Evolutionary conservation across 92 coral and sea anemone genomes (phyloP), one percentile per base, ranked within the genome.

Genomic region (Phenganax marumi): DNA sequence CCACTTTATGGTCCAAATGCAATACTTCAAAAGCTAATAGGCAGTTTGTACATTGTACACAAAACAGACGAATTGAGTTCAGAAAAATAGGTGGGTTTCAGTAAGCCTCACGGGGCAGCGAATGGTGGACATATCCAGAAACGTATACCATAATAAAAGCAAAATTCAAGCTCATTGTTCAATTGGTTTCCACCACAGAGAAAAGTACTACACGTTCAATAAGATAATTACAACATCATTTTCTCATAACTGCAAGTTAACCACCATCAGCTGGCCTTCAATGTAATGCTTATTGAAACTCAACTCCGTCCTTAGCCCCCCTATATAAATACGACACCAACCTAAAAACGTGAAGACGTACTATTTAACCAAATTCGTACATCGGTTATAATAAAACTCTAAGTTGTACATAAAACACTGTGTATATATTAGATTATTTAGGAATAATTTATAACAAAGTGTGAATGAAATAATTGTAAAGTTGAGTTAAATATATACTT

Each of bases 361-460:
- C n/a, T 58, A 58, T 58, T 58, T 58, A 58, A 58, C 65, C 23
- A 58, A 58, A 58, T 58, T 12, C n/a, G 6, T 7, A 58, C 65
- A 58, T 58, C 65, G 21, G 57, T 55, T 55, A 55, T 55, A 21
- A 33, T 14, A 64, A 64, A 24, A 46, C 26, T 18, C 65, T 12
- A 11, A 10, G 13, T 64, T 64, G 70, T 64, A 64, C 19, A 64
- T 64, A 64, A 64, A 64, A 64, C 26, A 46, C 7, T 64, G 26
- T 64, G 26, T 21, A 64, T 64, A 64, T 64, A 24, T 64, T 64
- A 64, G 70, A 64, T 21, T 64, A 64, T 64, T 64, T 21, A 64
- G 70, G 26, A 17, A 64, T 64, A 64, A 64, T 64, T 64, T 64
- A 64, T 64, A 64, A 64, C 70, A 64, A 46, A 64, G 23, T 64